Evolutionary conservation across 1,140 invertebrate species (phyloP).

Genomic region (Muscidifurax raptorellus): DNA sequence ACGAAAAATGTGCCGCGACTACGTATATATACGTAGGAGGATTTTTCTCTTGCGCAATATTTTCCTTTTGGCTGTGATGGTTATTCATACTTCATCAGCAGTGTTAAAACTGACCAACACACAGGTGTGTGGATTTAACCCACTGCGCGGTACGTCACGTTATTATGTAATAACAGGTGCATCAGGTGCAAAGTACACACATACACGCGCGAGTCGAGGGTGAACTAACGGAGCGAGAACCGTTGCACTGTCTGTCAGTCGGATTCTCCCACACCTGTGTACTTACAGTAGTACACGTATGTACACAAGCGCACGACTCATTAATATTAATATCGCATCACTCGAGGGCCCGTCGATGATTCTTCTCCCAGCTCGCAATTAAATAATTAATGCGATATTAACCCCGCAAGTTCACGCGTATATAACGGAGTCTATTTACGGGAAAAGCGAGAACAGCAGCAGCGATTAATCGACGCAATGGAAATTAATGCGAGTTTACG

Average conservation of each 20-base stretch:
- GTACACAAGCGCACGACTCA: not conserved
- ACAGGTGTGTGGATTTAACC: too few species aligned
- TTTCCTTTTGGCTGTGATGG: not conserved
- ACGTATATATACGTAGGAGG: not conserved
- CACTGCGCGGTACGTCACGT: not conserved
- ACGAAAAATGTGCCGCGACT: not conserved
- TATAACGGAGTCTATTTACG: not conserved
- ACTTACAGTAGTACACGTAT: too few species aligned
- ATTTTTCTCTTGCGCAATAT: conserved; percentile 21
- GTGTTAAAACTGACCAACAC: too few species aligned
- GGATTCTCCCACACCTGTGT: not conserved
- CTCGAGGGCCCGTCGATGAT: not conserved
- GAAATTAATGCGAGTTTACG: conserved; percentile 19
- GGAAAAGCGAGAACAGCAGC: not conserved
- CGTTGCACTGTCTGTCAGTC: not conserved
- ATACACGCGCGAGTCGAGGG: not conserved
- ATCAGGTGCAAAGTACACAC: not conserved
- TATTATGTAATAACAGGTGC: not conserved
- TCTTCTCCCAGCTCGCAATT: not conserved
- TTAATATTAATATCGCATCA: conserved; percentile 20
- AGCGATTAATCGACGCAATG: conserved; percentile 21
- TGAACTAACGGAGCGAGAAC: not conserved
- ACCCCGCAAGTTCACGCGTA: not conserved
- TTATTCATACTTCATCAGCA: too few species aligned
- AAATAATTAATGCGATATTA: conserved; percentile 10